Base-by-base conservation (phyloP, 2,113 vertebrate genomes). In the Origma solitaria region DNA sequence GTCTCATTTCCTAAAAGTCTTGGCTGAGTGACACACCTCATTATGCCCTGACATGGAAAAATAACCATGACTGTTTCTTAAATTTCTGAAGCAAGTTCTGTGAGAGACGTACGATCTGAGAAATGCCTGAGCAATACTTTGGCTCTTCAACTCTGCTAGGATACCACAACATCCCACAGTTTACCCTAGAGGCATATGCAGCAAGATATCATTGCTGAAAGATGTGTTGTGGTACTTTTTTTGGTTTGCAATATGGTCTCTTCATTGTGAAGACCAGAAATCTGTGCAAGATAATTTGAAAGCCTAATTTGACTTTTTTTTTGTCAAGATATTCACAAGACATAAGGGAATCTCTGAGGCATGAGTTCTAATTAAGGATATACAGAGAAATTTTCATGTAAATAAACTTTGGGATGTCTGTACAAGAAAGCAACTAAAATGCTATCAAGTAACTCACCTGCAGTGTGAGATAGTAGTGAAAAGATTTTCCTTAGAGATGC, bases 1-100 rank as follows among this genome's bases (percentile, higher is more conserved):
- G 38, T 37, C 82, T 94, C 89, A 91, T 95, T 96, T 97, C 95
- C 94, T 94, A 90, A 65, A 85, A 91, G 75, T 58, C 58, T 87
- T 95, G 82, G 54, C 70, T 72, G 71, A 90, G 30, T 51, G 86
- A 94, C 82, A 95, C 30, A 61, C 4, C 23, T 95, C 30, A 1
- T 91, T 90, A 76, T 73, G 58, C 30, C 45, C 47, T 72, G 70
- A 91, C 82, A 85, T 82, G 75, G 70, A 95, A 97, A 89, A 95
- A 82, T 65, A 88, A 87, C 71, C 56, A 25, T 66, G 76, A 27
- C n/a, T 86, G 60, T 88, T 87, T 82, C 62, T 92, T 91, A 31
- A 65, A 73, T 82, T 89, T 87, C 71, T 79, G 58, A 90, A 93
- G 40, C 28, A 82, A 54, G 17, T 91, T 95, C 83, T 61, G 19